phyloP scores from a whole-genome alignment of 2,113 vertebrate genomes.

The Neolamprologus variostigma region DNA sequence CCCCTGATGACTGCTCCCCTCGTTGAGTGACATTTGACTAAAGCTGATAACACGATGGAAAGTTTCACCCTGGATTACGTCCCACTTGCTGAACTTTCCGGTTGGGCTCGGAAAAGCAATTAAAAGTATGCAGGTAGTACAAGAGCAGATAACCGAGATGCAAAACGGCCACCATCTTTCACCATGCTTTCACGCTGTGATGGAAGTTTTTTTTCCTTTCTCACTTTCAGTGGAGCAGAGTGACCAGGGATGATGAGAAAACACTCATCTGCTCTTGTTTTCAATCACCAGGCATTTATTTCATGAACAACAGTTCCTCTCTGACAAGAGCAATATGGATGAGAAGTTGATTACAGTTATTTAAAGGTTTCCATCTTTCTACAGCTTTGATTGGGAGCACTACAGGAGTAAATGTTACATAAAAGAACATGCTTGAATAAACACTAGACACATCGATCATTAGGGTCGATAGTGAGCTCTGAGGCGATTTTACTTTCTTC shows the following conservation, averaged over 20 bases:
- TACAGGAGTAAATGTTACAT: background rate
- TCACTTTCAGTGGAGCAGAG: background rate
- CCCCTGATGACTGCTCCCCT: slow-evolving; percentile 27
- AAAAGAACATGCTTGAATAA: slow-evolving; percentile 8
- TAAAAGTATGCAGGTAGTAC: background rate
- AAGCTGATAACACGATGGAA: background rate
- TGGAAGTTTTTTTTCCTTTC: background rate
- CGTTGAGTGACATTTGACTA: slow-evolving; percentile 9
- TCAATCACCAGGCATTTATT: background rate
- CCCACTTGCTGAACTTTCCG: background rate
- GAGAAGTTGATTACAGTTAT: slow-evolving; percentile 23
- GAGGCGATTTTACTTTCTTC: background rate
- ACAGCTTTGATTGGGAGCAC: slow-evolving; percentile 4
- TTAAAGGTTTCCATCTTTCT: background rate
- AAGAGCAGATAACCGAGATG: background rate
- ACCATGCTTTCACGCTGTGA: background rate
- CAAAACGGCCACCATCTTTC: background rate
- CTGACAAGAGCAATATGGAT: slow-evolving; percentile 4
- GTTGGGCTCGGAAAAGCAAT: background rate
- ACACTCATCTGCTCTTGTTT: background rate
- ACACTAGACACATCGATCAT: background rate
- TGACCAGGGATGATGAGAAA: background rate
- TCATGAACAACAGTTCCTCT: background rate
- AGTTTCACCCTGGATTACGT: background rate
- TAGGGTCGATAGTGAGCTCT: background rate